Evolutionary conservation across 1,140 invertebrate genomes (phyloP), one percentile per base, ranked within the genome.

Genomic region (Gryllus bimaculatus): DNA sequence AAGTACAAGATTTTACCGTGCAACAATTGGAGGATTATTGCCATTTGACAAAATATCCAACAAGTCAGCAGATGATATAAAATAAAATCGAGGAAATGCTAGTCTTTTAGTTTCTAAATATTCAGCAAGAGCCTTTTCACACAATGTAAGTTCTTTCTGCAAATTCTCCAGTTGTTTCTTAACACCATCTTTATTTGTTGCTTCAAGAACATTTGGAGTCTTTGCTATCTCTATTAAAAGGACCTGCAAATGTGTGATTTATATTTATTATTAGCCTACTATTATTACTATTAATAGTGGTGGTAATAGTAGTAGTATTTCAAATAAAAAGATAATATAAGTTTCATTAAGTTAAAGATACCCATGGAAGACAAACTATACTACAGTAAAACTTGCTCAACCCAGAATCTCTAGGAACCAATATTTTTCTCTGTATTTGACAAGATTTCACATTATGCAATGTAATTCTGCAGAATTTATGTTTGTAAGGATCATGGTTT

Each of bases 11-110:
- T 66, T 20, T 74, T 39, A 79, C 86, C 84, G 85, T 8, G 92
- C 91, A 8, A 96, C 94, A 80, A 94, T 87, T 83, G 92, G 89
- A 26, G 97, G 96, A 85, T 96, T 93, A 85, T 97, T 98, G 80
- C 96, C 97, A 87, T 98, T 98, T 8, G 96, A 98, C 75, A 99
- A 88, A 81, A 99, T 95, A 86, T 99, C 97, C 47, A 99, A 86
- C 49, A 99, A 87, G 89, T 99, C 97, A 78, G 95, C 96, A n/a
- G 95, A 96, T 18, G 96, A 98, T 7, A 98, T 95, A 86, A 99
- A 99, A 86, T 99, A 99, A 88, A 99, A 99, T 84, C 95, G 89
- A 39, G 97, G 97, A 88, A 98, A 99, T n/a, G 96, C 95, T 66
- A 98, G 88, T 83, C 97, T 89, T 86, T 99, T 99, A 0, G 96